Evolutionary conservation across 2,797 vertebrate genomes (phyloP), one percentile per base, ranked within the genome.

Genomic region (Echiichthys vipera): DNA sequence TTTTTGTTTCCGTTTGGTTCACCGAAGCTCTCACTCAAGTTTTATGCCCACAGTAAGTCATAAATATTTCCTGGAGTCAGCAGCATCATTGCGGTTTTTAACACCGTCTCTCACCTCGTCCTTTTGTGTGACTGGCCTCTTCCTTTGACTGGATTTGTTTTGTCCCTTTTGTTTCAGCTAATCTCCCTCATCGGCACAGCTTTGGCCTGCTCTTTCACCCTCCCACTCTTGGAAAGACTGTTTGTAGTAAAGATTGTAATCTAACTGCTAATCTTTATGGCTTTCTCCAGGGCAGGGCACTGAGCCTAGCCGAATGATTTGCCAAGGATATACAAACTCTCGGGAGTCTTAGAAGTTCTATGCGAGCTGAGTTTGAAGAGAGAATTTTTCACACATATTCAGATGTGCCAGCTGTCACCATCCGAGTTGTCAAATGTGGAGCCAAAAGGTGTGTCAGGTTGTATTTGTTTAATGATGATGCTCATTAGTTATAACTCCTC

Each of bases 161-260:
- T 88, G 88, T 84, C 78, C 76, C 62, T 74, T 83, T 87, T 87
- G 88, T 92, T 92, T 81, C 65, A 32, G 56, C 81, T 92, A 90
- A 91, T 92, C 92, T 91, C 71, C 84, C 84, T 87, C 88, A 93
- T 92, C 89, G 49, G 58, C 78, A 54, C 74, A 58, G 87, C 88
- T 87, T 77, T 75, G 74, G 68, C 79, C 39, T 74, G 76, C 84
- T 79, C 86, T 83, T 77, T 83, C 78, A 74, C 77, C 77, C 77
- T 49, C 71, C 63, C 74, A n/a, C 86, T 79, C 87, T 68, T 56
- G 57, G 75, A 84, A 59, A 84, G 76, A 78, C 81, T 89, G 90
- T 91, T 92, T 91, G 90, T 86, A 87, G 89, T 90, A 88, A 91
- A 92, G 90, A 92, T 91, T 81, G 74, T 72, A 88, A 93, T 93